phyloP scores from a whole-genome alignment of 2,113 vertebrate genomes.

The Recurvirostra avosetta region DNA sequence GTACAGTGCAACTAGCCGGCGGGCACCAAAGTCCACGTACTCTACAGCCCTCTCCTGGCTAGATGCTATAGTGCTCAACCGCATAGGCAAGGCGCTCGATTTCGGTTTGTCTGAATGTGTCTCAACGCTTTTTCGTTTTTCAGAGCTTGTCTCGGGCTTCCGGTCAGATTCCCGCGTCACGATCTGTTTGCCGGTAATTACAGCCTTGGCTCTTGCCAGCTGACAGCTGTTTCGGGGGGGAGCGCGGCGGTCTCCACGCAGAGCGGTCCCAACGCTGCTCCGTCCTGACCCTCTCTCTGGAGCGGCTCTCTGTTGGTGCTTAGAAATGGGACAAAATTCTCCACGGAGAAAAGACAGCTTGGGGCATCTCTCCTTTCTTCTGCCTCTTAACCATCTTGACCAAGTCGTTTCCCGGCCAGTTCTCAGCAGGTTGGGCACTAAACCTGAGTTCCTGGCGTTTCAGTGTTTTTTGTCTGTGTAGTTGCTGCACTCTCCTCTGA shows the following conservation, averaged over 20 bases:
- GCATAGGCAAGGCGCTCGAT: accelerated
- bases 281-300: accelerated
- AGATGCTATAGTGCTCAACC: background rate
- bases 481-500: background rate
- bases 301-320: background rate
- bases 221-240: background rate
- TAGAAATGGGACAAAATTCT: background rate
- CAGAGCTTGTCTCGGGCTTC: background rate
- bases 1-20: accelerated
- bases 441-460: background rate
- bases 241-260: background rate
- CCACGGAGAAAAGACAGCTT: background rate
- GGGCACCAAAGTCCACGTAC: background rate
- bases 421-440: background rate
- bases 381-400: background rate
- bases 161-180: accelerated
- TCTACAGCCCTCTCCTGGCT: conserved; percentile 52
- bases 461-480: background rate
- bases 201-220: background rate
- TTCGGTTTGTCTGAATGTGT: accelerated
- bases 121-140: background rate
- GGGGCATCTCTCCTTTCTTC: background rate
- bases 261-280: background rate
- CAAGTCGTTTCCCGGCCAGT: accelerated
- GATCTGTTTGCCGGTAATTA: background rate